Conservation (phyloP, 2,113 vertebrate species). For the Callaeas wilsoni region DNA sequence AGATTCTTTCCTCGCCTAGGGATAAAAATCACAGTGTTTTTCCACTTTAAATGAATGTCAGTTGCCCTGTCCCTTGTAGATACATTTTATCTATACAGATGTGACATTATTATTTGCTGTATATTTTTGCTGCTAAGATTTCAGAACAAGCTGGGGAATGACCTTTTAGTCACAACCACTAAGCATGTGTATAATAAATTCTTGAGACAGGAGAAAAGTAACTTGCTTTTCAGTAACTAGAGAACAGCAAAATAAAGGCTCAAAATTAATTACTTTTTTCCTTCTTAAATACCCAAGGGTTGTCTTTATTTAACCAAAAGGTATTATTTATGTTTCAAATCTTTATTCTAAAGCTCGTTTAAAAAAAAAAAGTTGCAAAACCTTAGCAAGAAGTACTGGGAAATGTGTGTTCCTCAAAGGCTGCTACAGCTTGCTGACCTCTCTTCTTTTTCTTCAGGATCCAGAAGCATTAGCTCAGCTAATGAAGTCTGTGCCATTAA, state of each 20-base stretch:
- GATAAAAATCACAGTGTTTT: neutral
- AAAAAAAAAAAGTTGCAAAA: neutral
- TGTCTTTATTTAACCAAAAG: neutral
- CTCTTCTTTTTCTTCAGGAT: conserved; percentile 72
- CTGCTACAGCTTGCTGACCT: neutral
- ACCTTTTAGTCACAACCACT: neutral
- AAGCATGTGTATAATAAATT: neutral
- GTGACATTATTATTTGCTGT: neutral
- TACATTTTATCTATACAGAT: neutral
- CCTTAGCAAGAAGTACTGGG: neutral
- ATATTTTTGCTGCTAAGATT: neutral
- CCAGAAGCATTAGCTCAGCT: conserved; percentile 89
- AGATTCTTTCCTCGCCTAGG: neutral
- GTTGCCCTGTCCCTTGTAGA: neutral
- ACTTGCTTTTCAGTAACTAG: neutral
- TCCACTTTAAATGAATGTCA: neutral
- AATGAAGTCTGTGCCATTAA: conserved; percentile 90
- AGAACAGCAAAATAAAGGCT: neutral
- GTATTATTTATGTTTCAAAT: neutral
- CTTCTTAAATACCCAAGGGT: neutral
- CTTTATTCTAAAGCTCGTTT: neutral
- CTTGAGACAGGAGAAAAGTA: too few relatives aligned
- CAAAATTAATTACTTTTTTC: neutral
- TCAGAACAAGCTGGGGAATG: neutral
- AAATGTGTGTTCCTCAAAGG: neutral